Evolutionary conservation across 1,140 invertebrate species (phyloP), one percentile per base, ranked within the genome.

Genomic region (Trichogramma pretiosum): DNA sequence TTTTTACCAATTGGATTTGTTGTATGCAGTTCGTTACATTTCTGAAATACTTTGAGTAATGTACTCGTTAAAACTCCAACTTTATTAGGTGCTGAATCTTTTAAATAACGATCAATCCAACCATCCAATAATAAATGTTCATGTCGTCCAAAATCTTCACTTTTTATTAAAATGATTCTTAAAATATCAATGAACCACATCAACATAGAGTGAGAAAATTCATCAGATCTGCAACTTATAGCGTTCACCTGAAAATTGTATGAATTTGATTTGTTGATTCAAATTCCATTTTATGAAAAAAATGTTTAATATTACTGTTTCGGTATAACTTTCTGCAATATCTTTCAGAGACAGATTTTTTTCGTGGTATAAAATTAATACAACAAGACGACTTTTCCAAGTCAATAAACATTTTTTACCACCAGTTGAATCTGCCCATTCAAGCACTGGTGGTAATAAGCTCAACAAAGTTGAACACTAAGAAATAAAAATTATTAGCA

Each of bases 41-140:
- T 66, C 24, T 65, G 52, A 24, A 70, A 57, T 19, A 67, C 48
- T 3, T 48, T 53, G 5, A 56, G 41, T 8, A 72, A 46, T 14
- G 59, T 58, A 8, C 59, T 60, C 0, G 59, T 55, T 16, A 71
- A 48, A n/a, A 46, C 44, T n/a, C 38, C 46, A 8, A 62, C 54
- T 35, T 48, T 61, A 48, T 57, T 57, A 26, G 56, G 68, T 1
- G 65, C 48, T 47, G 64, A 65, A 28, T 60, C 59, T 22, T 59
- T 32, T 18, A 72, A 50, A 45, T 67, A 68, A 26, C 68, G 51
- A 55, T 69, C 68, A 17, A 72, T 60, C 67, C 67, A 72, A 10
- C 70, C 68, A 43, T 65, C 62, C 9, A 75, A 57, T 4, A 75
- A 58, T 16, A 58, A 32, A 41, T 73, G 54, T 40, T 72, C 65